Percentiles rank a stretch among this genome's conserved stretches.
These are phyloP conservation scores for Aleiodes testaceus DNA, from an alignment of 2,888 invertebrate genomes.

Conservation along the genomic window DNA sequence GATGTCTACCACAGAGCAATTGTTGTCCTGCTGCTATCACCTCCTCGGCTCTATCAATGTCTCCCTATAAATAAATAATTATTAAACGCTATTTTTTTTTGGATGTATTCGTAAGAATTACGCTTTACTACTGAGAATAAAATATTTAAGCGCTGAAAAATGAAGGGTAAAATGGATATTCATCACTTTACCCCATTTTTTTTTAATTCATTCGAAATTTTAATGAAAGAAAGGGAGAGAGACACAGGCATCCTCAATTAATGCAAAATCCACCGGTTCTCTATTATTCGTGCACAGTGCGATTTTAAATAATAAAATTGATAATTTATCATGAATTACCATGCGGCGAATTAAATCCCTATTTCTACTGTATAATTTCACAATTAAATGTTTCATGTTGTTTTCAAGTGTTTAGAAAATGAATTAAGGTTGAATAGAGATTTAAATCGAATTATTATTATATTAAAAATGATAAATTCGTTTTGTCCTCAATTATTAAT, in stretches of 20 bases:
- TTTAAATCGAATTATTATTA: constrained; percentile 39
- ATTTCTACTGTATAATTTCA: constrained; percentile 37
- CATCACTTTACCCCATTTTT: no score
- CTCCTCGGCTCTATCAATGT: constrained; percentile 87
- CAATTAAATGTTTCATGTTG: no score
- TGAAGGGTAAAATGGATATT: no score
- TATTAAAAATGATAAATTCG: no score
- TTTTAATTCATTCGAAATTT: no score
- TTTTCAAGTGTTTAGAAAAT: no score
- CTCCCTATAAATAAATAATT: constrained; percentile 75
- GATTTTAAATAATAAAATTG: constrained; percentile 16
- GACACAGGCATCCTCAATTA: constrained; percentile 11
- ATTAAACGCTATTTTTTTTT: not conserved
- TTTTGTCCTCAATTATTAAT: constrained; percentile 2
- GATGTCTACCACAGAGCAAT: constrained; percentile 87
- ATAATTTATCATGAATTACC: constrained; percentile 40
- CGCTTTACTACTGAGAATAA: constrained; percentile 8
- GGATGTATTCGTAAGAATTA: not conserved
- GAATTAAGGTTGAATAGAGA: constrained; percentile 44
- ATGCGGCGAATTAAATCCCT: constrained; percentile 63
- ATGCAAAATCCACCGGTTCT: not conserved
- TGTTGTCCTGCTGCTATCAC: constrained; percentile 88
- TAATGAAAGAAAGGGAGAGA: not conserved
- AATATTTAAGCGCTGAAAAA: not conserved
- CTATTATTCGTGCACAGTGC: constrained; percentile 34